Base-by-base conservation (phyloP, 2,888 invertebrate genomes). In the Frankliniella fusca region DNA sequence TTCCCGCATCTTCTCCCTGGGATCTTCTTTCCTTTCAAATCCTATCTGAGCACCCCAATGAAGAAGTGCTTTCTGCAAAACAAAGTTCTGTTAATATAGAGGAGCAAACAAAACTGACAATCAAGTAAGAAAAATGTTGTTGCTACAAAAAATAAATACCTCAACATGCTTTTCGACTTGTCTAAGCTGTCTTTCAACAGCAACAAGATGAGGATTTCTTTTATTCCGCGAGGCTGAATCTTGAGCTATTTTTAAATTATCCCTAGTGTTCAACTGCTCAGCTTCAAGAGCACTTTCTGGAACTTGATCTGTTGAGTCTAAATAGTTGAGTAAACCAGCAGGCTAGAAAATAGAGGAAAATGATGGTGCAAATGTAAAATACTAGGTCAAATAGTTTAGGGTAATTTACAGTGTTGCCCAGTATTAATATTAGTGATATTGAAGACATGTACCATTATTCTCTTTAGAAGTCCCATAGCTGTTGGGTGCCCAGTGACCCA, bases 401-500 rank as follows among this genome's bases (percentile, higher is more conserved):
- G 81, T 23, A 48, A 38, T 76, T n/a, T 80, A 8, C 28, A 82
- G 80, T 61, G 38, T 38, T 5, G 5, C 38, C 38, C 38, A 38
- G 80, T 20, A 54, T 54, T 10, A 9, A 54, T 3, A 23, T 80
- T 81, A 83, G 80, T 84, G 84, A 85, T 81, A n/a, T 27, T 28
- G 65, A 80, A 81, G 80, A 82, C 82, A 87, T 89, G 90, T 89
- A 97, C 97, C 93, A 98, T 93, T 85, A 97, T 94, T 87, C 98
- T 90, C 85, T 92, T 92, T 54, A 99, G 91, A 80, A 99, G 90
- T 48, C 94, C 94, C 91, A 95, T 94, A 5, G 98, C 97, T 20
- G 94, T 94, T 49, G 95, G 94, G 89, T 98, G 97, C 82, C 96
- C 97, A 0, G 97, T 97, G 15, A 98, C 92, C 99, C 99, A 99